phyloP scores from a whole-genome alignment of 2,888 invertebrate genomes.

The Drosophila ezoana region DNA sequence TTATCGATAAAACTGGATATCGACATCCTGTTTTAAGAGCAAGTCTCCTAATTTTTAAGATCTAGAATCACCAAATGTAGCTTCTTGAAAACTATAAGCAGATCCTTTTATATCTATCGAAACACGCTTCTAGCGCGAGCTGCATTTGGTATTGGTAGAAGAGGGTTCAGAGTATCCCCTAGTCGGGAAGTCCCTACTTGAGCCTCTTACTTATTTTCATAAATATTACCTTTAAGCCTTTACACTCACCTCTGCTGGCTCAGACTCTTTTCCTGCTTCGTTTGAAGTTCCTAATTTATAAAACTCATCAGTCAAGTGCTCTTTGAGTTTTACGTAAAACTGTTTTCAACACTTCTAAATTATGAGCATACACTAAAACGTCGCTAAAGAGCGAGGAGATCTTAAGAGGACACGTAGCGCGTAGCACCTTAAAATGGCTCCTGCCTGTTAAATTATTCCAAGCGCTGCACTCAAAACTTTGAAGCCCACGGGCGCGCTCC shows the following conservation, averaged over 20 bases:
- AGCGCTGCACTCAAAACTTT: constrained; percentile 58
- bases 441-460: constrained; percentile 64
- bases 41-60: no score
- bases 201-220: constrained; percentile 3
- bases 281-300: constrained; percentile 38
- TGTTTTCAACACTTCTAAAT: constrained; percentile 67
- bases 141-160: no score
- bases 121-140: no score
- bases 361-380: constrained; percentile 56
- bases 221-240: constrained; percentile 19
- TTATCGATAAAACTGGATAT: no score
- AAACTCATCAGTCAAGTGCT: constrained; percentile 70
- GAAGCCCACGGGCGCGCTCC: constrained; percentile 25
- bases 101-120: no score
- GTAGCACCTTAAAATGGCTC: constrained; percentile 29
- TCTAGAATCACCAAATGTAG: no score
- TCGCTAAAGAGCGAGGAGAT: constrained; percentile 36
- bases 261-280: constrained; percentile 12
- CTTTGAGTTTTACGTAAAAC: constrained; percentile 62
- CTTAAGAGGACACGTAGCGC: constrained; percentile 42
- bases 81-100: no score
- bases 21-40: no score
- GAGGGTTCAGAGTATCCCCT: no score
- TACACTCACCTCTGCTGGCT: neutral
- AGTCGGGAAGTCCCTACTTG: no score